Conservation (phyloP, 2,888 invertebrate genomes). For the Chirona hameri region DNA sequence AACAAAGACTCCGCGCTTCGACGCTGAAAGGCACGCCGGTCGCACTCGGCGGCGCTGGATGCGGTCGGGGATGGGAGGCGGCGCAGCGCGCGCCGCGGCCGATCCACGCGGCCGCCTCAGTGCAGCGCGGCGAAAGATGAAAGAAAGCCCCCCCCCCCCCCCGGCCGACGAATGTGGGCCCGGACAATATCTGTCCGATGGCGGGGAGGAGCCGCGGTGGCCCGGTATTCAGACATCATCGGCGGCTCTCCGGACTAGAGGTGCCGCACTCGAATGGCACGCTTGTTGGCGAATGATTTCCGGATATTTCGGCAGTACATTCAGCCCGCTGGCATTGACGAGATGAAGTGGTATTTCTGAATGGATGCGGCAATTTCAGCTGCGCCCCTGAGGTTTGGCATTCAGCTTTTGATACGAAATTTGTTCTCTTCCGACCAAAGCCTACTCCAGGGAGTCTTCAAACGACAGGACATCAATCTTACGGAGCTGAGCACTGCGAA, state of each 20-base stretch:
- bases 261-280: background rate
- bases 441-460: background rate
- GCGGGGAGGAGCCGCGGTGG: too few relatives aligned
- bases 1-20: background rate
- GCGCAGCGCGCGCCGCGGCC: too few relatives aligned
- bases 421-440: background rate
- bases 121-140: background rate
- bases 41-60: background rate
- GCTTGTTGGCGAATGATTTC: background rate
- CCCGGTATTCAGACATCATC: too few relatives aligned
- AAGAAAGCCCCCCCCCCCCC: too few relatives aligned
- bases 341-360: background rate
- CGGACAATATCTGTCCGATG: too few relatives aligned
- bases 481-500: background rate
- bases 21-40: background rate
- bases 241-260: too few relatives aligned
- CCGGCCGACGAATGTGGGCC: too few relatives aligned
- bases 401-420: conserved; percentile 4
- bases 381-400: background rate
- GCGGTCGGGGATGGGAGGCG: too few relatives aligned
- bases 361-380: background rate
- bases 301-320: background rate
- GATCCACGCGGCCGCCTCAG: too few relatives aligned
- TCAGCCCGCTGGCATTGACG: background rate
- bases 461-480: background rate